Base-by-base conservation (phyloP, 2,113 vertebrate genomes). In the Syrrhaptes paradoxus region DNA sequence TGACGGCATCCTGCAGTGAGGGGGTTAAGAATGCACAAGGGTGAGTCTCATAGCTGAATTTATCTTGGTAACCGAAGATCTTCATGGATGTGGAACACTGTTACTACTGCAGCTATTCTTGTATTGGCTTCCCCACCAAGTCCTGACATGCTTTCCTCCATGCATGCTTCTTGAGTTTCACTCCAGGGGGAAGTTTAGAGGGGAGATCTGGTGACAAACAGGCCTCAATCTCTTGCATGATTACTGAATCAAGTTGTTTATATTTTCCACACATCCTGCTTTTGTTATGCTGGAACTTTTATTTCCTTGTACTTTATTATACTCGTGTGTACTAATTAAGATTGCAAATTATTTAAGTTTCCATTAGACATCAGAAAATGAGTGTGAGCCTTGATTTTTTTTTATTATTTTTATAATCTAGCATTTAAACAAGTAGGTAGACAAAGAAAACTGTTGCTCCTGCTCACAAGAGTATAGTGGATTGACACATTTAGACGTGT, bases 181-280 rank as follows among this genome's bases (percentile, higher is more conserved):
- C 90, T 93, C 76, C 67, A 75, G 91, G 88, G 90, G 91, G 80
- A 96, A 97, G 95, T 95, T 82, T 93, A 92, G 78, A 92, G 78
- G 67, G 46, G 81, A 87, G 95, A 95, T 97, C 94, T 91, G 75
- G 84, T 97, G 95, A 97, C 97, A 97, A 97, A 97, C 88, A 97
- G 93, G 85, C 88, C 88, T 94, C 96, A 93, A 32, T 88, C 86
- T 75, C 52, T 84, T 54, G 31, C 71, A 83, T 72, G 46, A 80
- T 78, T 91, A 65, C 85, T 85, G 88, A 89, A 79, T 59, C 75
- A 70, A 93, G 74, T 79, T 93, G 85, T 90, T 96, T 92, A 54
- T 95, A 61, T 92, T 87, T 92, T 89, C 80, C 65, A 67, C 41
- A 36, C 72, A 86, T 81, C 72, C 79, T 94, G 67, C 48, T 93